A percentile compares a stretch with the other conserved stretches of the same genome.
These are phyloP conservation scores for Alligator sinensis DNA, from an alignment of 2,113 vertebrate species.

Conservation along the genomic window DNA sequence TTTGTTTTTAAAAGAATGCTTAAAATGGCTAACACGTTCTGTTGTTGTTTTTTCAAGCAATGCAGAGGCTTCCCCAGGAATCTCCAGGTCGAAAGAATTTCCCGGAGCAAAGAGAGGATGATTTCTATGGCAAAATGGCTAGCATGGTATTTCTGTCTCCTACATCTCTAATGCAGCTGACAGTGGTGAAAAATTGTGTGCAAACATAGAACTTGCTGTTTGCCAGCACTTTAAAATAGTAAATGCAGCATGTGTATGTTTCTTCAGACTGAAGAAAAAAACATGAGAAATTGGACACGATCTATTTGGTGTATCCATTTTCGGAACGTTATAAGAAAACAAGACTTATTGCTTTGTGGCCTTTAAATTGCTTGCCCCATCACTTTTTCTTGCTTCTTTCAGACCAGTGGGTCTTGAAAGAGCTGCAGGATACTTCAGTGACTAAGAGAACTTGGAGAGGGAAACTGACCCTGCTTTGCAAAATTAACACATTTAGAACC, in stretches of 20 bases:
- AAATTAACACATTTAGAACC: background rate
- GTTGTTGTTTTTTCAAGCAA: background rate
- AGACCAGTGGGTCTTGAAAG: background rate
- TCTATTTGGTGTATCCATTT: background rate
- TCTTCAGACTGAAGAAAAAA: background rate
- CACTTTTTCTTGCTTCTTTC: too few relatives aligned
- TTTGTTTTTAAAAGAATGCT: accelerated
- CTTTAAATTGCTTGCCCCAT: too few relatives aligned
- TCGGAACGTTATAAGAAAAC: too few relatives aligned
- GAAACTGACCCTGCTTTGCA: background rate
- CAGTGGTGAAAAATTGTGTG: background rate
- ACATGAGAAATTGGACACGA: background rate
- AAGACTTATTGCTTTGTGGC: too few relatives aligned
- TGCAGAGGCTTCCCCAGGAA: slow-evolving; percentile 34
- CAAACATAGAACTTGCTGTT: background rate
- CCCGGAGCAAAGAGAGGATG: slow-evolving; percentile 79
- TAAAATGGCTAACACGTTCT: accelerated
- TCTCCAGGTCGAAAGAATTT: slow-evolving; percentile 68
- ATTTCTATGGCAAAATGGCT: slow-evolving; percentile 87
- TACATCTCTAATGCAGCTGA: background rate
- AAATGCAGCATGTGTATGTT: background rate
- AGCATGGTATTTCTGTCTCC: slow-evolving; percentile 79
- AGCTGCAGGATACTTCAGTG: background rate
- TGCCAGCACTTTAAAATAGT: background rate
- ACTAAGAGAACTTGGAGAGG: background rate